Evolutionary conservation across 1,140 invertebrate genomes (phyloP).

Genomic region (Drosophila nasuta): DNA sequence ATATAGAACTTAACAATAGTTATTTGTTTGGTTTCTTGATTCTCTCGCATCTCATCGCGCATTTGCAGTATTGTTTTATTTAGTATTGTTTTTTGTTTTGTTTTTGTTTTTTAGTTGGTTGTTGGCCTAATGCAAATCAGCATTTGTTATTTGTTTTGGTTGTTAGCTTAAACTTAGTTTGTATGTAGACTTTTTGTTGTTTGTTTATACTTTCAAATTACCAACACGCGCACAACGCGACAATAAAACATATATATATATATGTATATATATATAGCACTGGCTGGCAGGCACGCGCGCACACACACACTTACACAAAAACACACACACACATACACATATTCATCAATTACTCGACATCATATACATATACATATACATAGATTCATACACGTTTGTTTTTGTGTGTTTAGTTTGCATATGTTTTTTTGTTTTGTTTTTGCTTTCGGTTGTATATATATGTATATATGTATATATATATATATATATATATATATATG

Average conservation of each 20-base stretch:
- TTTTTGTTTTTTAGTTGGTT: conserved; percentile 48
- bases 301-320: conserved; percentile 19
- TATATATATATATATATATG: conserved; percentile 56
- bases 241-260: conserved; percentile 17
- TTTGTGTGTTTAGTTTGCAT: not conserved
- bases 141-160: conserved; percentile 45
- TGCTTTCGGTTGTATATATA: conserved; percentile 10
- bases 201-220: not conserved
- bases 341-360: not conserved
- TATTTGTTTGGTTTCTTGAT: conserved; percentile 35
- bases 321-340: conserved; percentile 17
- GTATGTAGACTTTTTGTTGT: conserved; percentile 44
- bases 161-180: conserved; percentile 70
- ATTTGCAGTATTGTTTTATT: conserved; percentile 21
- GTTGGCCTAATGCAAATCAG: conserved; percentile 47
- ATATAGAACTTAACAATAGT: conserved; percentile 55
- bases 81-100: conserved; percentile 37
- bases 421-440: not conserved
- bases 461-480: no score
- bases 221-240: conserved; percentile 40
- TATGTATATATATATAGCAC: conserved; percentile 8
- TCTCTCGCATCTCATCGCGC: conserved; percentile 25
- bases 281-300: conserved; percentile 25
- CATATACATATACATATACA: conserved; percentile 7
- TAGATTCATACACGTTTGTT: conserved; percentile 3